Evolutionary conservation across 2,113 vertebrate species (phyloP).

Genomic region (Pseudolaguvia tuberculata): DNA sequence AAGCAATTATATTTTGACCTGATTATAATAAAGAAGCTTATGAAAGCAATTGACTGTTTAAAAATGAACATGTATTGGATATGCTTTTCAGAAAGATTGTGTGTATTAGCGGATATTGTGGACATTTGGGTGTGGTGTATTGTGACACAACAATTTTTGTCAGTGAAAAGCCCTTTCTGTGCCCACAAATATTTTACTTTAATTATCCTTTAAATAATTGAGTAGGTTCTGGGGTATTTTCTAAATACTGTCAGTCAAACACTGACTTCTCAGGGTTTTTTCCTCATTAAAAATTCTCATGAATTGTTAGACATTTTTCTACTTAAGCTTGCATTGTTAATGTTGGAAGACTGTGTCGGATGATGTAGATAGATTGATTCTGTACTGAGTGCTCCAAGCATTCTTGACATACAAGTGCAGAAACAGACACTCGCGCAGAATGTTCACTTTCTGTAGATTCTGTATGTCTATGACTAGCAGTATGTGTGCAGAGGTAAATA

Average conservation of each 20-base stretch:
- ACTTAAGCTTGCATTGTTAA: neutral
- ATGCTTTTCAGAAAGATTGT: neutral
- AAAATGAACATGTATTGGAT: neutral
- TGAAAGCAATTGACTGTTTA: too few relatives aligned
- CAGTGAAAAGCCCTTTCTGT: too few relatives aligned
- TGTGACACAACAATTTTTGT: too few relatives aligned
- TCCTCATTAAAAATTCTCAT: too few relatives aligned
- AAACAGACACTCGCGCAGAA: conserved; percentile 18
- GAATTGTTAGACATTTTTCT: neutral
- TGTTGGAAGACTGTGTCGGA: conserved; percentile 9
- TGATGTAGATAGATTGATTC: conserved; percentile 34
- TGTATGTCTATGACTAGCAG: neutral
- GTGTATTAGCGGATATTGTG: neutral
- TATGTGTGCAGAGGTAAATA: too few relatives aligned
- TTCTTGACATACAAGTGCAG: conserved; percentile 38
- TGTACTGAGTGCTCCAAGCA: conserved; percentile 42
- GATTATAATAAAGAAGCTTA: too few relatives aligned
- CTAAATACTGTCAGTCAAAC: neutral
- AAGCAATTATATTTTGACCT: too few relatives aligned
- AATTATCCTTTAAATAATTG: neutral
- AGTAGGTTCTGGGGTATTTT: neutral
- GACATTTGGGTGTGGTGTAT: neutral
- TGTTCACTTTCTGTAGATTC: conserved; percentile 9
- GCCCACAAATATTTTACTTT: too few relatives aligned
- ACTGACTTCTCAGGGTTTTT: neutral